These are phyloP conservation scores for Drosophila seguyi DNA, from an alignment of 1,140 invertebrate species.

Conservation along the genomic window DNA sequence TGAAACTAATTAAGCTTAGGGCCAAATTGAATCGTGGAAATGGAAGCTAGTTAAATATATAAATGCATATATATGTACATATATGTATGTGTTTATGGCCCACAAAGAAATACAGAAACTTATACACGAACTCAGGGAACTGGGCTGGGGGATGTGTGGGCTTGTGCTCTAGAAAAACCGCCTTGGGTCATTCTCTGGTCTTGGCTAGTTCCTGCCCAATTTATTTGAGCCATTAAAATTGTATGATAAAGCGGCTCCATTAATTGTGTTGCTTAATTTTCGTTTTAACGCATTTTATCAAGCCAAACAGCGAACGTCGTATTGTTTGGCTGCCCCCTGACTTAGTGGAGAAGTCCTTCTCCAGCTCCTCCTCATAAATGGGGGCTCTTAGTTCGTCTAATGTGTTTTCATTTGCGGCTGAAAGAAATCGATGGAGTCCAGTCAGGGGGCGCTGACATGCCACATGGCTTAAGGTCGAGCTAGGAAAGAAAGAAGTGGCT, in stretches of 20 bases:
- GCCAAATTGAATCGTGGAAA: constrained; percentile 38
- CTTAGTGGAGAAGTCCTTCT: not conserved
- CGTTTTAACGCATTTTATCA: constrained; percentile 82
- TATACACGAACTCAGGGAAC: constrained; percentile 15
- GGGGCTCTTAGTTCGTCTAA: constrained; percentile 57
- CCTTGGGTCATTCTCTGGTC: constrained; percentile 31
- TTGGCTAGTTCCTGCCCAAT: constrained; percentile 64
- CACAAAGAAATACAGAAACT: constrained; percentile 28
- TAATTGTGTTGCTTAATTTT: constrained; percentile 83
- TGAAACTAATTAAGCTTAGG: constrained; percentile 47
- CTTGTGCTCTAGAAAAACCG: constrained; percentile 24
- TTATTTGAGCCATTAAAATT: constrained; percentile 81
- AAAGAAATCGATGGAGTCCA: constrained; percentile 67
- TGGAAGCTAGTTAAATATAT: constrained; percentile 22
- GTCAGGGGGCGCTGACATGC: constrained; percentile 35
- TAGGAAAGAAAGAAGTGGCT: not conserved
- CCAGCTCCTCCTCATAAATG: constrained; percentile 20
- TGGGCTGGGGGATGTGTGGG: not conserved
- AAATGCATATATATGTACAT: not conserved
- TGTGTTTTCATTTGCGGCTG: constrained; percentile 68
- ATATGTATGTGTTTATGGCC: constrained; percentile 20
- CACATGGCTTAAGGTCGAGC: constrained; percentile 6
- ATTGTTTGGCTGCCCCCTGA: constrained; percentile 12
- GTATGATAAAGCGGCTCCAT: constrained; percentile 77
- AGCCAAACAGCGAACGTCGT: constrained; percentile 48